A percentile compares a stretch with the other conserved stretches of the same genome.
phyloP scores from a whole-genome alignment of 2,113 vertebrate species.

The Microcebus tavaratra region DNA sequence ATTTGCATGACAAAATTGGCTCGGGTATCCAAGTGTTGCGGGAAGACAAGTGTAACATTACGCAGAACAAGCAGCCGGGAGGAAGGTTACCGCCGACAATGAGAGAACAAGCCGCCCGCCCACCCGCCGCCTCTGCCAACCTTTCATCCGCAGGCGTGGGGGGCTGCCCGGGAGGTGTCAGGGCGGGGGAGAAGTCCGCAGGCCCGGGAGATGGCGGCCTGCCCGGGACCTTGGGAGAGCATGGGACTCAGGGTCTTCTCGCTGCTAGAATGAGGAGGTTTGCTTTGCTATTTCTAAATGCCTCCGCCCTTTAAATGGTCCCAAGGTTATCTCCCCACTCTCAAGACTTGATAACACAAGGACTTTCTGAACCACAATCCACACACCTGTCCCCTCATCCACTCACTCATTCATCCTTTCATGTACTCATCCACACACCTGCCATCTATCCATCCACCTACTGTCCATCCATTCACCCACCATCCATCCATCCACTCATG shows the following conservation, averaged over 20 bases:
- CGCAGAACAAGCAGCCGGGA: slow-evolving; percentile 94
- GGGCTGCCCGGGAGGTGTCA: background rate
- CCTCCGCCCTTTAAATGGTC: background rate
- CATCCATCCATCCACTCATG: background rate
- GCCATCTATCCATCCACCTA: background rate
- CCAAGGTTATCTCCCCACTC: background rate
- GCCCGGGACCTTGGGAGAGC: background rate
- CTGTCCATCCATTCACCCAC: background rate
- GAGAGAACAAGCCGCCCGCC: slow-evolving; percentile 91
- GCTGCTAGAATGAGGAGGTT: background rate
- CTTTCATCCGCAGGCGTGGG: slow-evolving; percentile 84
- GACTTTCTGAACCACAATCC: background rate
- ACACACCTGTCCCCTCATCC: background rate
- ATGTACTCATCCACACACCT: background rate
- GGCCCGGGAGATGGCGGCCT: background rate
- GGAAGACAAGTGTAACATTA: slow-evolving; percentile 98
- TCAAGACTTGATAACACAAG: background rate
- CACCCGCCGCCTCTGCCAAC: slow-evolving; percentile 92
- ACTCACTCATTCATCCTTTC: too few relatives aligned
- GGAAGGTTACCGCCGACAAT: slow-evolving; percentile 97
- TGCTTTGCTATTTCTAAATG: slow-evolving; percentile 30
- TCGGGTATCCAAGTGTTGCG: slow-evolving; percentile 93
- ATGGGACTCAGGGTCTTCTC: background rate
- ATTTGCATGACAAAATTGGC: slow-evolving; percentile 99
- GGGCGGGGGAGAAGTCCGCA: background rate